phyloP scores from a whole-genome alignment of 2,888 invertebrate genomes.

The Disparrhopalites patrizii region DNA sequence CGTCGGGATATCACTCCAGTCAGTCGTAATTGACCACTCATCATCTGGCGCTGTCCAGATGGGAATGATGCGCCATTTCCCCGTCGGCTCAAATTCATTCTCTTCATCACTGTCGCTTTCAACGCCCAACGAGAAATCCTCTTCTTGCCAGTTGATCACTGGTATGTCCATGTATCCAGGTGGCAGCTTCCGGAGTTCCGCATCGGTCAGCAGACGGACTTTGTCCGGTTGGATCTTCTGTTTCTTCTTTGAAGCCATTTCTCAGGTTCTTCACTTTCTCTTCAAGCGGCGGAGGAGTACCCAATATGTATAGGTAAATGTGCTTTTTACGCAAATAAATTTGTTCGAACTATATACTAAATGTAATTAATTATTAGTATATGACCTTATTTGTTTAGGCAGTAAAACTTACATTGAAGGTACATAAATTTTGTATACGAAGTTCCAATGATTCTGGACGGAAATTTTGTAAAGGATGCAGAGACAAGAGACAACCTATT shows the following conservation, averaged over 20 bases:
- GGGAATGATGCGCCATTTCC: constrained; percentile 22
- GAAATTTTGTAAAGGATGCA: no score
- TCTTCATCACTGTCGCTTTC: constrained; percentile 17
- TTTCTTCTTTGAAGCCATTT: constrained; percentile 15
- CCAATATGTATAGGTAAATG: no score
- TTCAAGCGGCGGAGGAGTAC: no score
- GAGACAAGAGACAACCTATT: no score
- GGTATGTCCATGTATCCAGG: constrained; percentile 15
- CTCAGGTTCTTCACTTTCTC: no score
- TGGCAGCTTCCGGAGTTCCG: constrained; percentile 7
- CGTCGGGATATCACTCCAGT: not conserved
- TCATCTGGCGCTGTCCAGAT: constrained; percentile 1
- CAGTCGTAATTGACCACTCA: not conserved
- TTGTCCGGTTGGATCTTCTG: constrained; percentile 22
- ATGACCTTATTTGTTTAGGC: no score
- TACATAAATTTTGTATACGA: no score
- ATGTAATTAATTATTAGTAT: no score
- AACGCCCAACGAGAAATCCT: not conserved
- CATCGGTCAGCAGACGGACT: constrained; percentile 12
- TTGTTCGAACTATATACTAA: no score
- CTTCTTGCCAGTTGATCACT: constrained; percentile 23
- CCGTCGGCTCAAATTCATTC: constrained; percentile 24
- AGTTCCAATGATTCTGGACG: no score
- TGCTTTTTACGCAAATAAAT: no score
- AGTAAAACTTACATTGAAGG: no score